A percentile compares a stretch with the other conserved stretches of the same genome.
Conservation (phyloP, 1,140 invertebrate species). For the Ridgeia piscesae region DNA sequence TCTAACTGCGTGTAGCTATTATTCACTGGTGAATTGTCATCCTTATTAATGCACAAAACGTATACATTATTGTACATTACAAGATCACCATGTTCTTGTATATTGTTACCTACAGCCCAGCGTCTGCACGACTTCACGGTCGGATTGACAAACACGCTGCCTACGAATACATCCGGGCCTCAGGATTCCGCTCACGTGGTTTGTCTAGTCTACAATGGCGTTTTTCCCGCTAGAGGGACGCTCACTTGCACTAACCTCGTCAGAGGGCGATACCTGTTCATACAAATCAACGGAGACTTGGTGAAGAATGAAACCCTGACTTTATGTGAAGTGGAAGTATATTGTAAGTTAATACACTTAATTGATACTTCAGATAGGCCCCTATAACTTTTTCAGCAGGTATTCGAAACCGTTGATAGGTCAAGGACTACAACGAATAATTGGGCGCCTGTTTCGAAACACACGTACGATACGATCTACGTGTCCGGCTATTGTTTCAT, state of each 20-base stretch:
- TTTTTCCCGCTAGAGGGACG: not conserved
- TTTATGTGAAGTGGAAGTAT: not conserved
- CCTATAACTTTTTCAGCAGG: too few species aligned
- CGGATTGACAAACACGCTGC: not conserved
- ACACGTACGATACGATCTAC: too few species aligned
- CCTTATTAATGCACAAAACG: too few species aligned
- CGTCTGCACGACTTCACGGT: not conserved
- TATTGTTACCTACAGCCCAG: not conserved
- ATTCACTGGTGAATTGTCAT: too few species aligned
- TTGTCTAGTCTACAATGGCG: not conserved
- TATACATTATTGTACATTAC: too few species aligned
- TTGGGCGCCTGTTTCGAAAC: too few species aligned
- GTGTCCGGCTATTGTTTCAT: too few species aligned
- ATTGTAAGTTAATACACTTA: not conserved
- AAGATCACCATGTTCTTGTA: not conserved
- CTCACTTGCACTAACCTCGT: not conserved
- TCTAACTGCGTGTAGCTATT: too few species aligned
- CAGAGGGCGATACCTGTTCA: not conserved
- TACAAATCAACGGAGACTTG: not conserved
- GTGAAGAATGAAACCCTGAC: not conserved
- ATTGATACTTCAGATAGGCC: too few species aligned
- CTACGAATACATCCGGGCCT: not conserved
- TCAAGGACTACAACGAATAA: too few species aligned
- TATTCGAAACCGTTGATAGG: too few species aligned
- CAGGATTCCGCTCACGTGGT: not conserved